Conservation (phyloP, 2,888 invertebrate species). For the Drosophila falleni region DNA sequence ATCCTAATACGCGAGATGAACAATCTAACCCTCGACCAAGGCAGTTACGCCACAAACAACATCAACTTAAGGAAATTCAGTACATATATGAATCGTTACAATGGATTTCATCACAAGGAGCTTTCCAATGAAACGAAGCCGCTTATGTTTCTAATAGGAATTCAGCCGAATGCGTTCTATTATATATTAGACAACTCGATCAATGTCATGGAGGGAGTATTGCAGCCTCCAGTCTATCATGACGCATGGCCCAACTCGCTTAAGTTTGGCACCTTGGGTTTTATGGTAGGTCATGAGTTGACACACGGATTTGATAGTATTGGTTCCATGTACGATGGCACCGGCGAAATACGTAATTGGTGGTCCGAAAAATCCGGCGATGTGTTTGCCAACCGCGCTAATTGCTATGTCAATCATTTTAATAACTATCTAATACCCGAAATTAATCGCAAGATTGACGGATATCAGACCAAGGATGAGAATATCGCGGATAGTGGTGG, state of each 20-base stretch:
- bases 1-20: constrained; percentile 67
- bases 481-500: constrained; percentile 84
- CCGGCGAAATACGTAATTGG: constrained; percentile 68
- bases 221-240: constrained; percentile 81
- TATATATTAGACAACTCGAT: constrained; percentile 82
- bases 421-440: constrained; percentile 77
- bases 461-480: constrained; percentile 78
- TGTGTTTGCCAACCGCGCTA: constrained; percentile 73
- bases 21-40: constrained; percentile 61
- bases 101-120: constrained; percentile 58
- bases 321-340: constrained; percentile 72
- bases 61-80: constrained; percentile 69
- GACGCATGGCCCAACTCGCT: constrained; percentile 78
- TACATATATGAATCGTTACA: constrained; percentile 66
- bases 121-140: constrained; percentile 68
- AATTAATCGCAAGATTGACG: constrained; percentile 80
- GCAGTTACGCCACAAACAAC: constrained; percentile 65
- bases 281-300: constrained; percentile 82
- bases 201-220: constrained; percentile 81
- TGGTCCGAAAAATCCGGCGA: constrained; percentile 76
- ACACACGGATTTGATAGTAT: constrained; percentile 82
- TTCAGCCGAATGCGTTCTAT: constrained; percentile 83
- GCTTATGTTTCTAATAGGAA: constrained; percentile 66
- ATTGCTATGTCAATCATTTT: constrained; percentile 79
- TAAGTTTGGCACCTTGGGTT: constrained; percentile 82